Evolutionary conservation across 2,888 invertebrate species (phyloP), one percentile per base, ranked within the genome.

Genomic region (Dascillus cervinus): DNA sequence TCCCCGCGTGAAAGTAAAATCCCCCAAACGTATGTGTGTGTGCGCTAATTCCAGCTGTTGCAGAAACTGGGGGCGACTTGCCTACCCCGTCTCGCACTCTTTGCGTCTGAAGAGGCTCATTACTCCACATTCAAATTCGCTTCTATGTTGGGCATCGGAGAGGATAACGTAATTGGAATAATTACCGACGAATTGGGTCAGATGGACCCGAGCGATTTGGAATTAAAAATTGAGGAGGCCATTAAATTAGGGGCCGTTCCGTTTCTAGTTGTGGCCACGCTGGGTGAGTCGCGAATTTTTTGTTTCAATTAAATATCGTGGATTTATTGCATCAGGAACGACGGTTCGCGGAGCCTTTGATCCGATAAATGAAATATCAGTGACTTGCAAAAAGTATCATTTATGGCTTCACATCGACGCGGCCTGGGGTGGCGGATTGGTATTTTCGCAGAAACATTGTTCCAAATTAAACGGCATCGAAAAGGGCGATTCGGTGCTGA

Each of bases 341-440:
- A 74, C 73, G 2, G 73, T 74, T 2, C 49, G 73, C 3, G 74
- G 75, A 5, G 72, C 73, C 2, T 73, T 72, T 46, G 75, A 76
- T 55, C 73, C 72, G 1, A 49, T 76, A 3, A 59, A 65, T 17
- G 62, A 63, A 29, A 65, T 75, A 13, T 67, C 70, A 3, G 63
- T 66, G 24, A 57, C 75, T 23, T 75, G 74, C 49, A 46, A 62
- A 33, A 61, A 62, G 41, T 63, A 70, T 44, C 55, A 56, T 6
- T 49, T 75, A 29, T 76, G 74, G 73, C 47, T 75, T 36, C 75
- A 76, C 50, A 69, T 75, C 5, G 77, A 77, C 52, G 72, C 70
- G 3, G 72, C 72, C 2, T 75, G 74, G 72, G 77, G 75, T 26
- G 75, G 75, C 9, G 71, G 72, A 5, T 57, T 70, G n/a, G 60